Evolutionary conservation across 2,888 invertebrate genomes (phyloP), one percentile per base, ranked within the genome.

Genomic region (Hydropsyche betteni): DNA sequence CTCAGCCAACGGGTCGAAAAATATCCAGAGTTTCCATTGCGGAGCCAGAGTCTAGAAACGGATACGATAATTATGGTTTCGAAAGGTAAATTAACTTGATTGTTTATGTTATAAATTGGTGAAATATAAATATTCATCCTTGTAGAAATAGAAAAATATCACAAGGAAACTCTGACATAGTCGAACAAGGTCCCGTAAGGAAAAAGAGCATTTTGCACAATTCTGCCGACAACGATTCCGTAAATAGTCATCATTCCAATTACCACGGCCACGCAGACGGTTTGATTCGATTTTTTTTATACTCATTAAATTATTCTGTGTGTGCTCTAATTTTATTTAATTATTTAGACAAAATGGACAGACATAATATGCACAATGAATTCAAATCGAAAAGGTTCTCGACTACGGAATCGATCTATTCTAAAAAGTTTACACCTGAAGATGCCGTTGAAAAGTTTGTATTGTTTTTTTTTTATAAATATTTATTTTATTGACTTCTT

Each of bases 161-260:
- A 12, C 77, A 78, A 77, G 77, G 68, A 64, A 75, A 76, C 69
- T 75, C 77, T 16, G 76, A 76, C 14, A 68, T 68, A 80, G 83
- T 87, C 70, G 90, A 91, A 83, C 89, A 91, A 80, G 92, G 92
- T 76, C 92, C 92, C 16, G 90, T 90, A 76, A 87, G 92, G 81
- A 90, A 91, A 80, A 92, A 92, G 83, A 92, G 92, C 83, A 92
- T 92, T 81, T 86, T 92, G 74, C 90, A 92, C 82, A 90, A 91
- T 83, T 86, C 89, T 2, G 79, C 76, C 74, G 85, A 86, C 76
- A 83, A 82, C 79, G 85, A 85, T 80, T 84, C 85, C 61, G 82
- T 85, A 80, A 75, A 81, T 74, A 82, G 82, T 78, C 84, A 83
- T 75, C 84, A 83, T 74, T 85, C 77, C 10, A 68, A 68, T n/a